phyloP scores from a whole-genome alignment of 2,113 vertebrate species.

The Neofelis nebulosa region DNA sequence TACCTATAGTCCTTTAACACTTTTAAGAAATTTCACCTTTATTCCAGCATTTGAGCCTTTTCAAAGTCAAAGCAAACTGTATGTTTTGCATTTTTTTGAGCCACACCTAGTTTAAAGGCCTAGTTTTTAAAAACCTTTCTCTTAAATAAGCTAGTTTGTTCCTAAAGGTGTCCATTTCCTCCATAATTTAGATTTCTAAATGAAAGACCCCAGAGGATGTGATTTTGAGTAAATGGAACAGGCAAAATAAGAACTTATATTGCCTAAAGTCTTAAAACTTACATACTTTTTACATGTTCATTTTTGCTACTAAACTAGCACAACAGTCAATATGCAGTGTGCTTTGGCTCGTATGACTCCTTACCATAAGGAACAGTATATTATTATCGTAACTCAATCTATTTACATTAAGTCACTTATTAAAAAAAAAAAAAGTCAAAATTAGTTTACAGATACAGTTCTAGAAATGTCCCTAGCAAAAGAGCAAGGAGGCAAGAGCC shows the following conservation, averaged over 20 bases:
- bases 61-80: neutral
- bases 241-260: neutral
- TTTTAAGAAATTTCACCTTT: constrained; percentile 12
- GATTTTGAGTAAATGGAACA: neutral
- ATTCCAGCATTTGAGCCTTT: constrained; percentile 18
- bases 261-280: neutral
- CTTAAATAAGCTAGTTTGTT: constrained; percentile 14
- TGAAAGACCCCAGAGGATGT: neutral
- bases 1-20: neutral
- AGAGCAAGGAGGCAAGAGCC: neutral
- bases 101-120: neutral
- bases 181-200: constrained; percentile 24
- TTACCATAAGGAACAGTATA: neutral
- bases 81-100: neutral
- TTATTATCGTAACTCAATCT: neutral
- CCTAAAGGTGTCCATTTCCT: neutral
- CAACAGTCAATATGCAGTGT: neutral
- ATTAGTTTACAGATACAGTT: neutral
- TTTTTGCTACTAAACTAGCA: neutral
- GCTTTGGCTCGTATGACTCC: neutral
- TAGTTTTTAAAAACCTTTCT: neutral
- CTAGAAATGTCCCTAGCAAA: neutral
- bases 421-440: neutral
- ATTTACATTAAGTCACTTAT: neutral
- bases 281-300: constrained; percentile 1